Base-by-base conservation (phyloP, 2,797 vertebrate species). In the Phoxinus dragarum region DNA sequence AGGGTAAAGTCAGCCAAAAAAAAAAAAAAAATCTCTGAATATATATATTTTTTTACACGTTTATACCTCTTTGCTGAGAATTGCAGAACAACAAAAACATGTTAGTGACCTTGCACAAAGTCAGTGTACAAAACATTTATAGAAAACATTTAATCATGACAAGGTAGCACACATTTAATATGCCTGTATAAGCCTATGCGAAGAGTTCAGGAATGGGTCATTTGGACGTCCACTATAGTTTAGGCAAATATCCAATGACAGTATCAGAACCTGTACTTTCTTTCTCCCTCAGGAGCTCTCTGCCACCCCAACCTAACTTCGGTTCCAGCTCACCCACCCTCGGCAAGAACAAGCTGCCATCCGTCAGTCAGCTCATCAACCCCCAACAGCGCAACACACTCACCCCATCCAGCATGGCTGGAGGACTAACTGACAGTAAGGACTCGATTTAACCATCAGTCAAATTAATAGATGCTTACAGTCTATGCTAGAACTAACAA, bases 281-380 rank as follows among this genome's bases (percentile, higher is more conserved):
- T 90, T 91, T 90, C 89, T 81, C 21, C 87, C 84, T 64, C 94
- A 99, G 98, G 94, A 96, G 95, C 54, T 96, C 97, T 2, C 95
- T 99, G 94, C 96, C 96, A 86, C 95, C 96, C 0, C 98, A 98
- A 91, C 91, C 96, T 23, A 92, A 95, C 1, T 99, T 95, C 0
- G 97, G 97, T 80, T 97, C 97, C 93, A 96, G 78, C 92, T 99
- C 98, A 42, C 98, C 98, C 0, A 97, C 98, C 0, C 97, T 98
- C 42, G 94, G 95, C 91, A 99, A 99, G 91, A 99, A 99, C 96
- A 99, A 99, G 93, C 95, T 99, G 86, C 98, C 98, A 31, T 99
- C 98, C 0, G 98, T 99, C 95, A 99, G 98, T 93, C 98, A 99
- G 93, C 97, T 99, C 66, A 99, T 99, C 92, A 99, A 99, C 94